phyloP scores from a whole-genome alignment of 2,888 invertebrate species.

The Macrophya alboannulata region DNA sequence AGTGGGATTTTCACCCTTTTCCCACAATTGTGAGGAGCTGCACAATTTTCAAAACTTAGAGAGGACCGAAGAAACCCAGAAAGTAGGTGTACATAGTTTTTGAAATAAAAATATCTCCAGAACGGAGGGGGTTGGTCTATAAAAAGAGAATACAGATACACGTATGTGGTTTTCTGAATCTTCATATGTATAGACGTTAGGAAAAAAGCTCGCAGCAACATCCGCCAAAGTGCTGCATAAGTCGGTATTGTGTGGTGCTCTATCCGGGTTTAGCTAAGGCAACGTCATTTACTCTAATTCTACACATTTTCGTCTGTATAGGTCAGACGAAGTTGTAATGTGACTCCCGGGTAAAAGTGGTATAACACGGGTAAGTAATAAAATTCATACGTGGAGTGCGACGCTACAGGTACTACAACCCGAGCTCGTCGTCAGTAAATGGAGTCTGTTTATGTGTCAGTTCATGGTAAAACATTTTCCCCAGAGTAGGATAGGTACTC shows the following conservation, averaged over 20 bases:
- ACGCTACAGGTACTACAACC: neutral
- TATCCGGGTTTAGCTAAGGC: neutral
- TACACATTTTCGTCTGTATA: neutral
- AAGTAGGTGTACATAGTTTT: too few species aligned
- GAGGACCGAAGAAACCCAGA: too few species aligned
- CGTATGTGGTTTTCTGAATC: neutral
- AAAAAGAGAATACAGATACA: neutral
- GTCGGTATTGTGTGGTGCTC: neutral
- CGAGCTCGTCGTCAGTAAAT: neutral
- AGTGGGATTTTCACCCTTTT: too few species aligned
- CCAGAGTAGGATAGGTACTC: neutral
- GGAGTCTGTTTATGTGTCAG: neutral
- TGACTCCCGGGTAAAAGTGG: neutral
- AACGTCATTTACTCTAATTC: conserved; percentile 7
- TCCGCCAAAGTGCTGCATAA: neutral
- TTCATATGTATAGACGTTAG: neutral
- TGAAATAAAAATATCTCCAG: neutral
- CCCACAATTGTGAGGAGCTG: too few species aligned
- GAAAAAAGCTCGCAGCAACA: neutral
- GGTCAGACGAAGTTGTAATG: conserved; percentile 8
- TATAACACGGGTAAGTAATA: conserved; percentile 26
- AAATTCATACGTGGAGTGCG: conserved; percentile 7
- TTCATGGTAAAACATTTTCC: neutral
- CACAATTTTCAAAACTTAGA: too few species aligned
- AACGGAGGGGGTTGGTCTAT: neutral